phyloP scores from a whole-genome alignment of 2,113 vertebrate genomes.

The Tychaedon coryphoeus region DNA sequence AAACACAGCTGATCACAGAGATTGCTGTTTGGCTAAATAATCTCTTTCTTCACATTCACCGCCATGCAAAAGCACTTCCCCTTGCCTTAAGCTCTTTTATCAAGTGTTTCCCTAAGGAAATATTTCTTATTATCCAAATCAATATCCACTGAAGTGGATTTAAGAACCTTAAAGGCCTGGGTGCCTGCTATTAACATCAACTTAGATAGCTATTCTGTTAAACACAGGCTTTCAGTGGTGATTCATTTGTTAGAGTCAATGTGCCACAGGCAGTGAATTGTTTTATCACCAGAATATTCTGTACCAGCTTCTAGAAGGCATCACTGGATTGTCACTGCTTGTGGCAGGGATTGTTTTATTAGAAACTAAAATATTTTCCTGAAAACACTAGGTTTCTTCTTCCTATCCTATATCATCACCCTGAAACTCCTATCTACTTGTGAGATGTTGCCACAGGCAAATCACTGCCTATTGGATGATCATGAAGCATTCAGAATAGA shows the following conservation, averaged over 20 bases:
- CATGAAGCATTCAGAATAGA: neutral
- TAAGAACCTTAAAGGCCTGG: neutral
- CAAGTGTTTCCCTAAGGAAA: constrained; percentile 1
- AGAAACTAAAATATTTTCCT: neutral
- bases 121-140: constrained; percentile 16
- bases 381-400: neutral
- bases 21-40: neutral
- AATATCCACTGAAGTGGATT: constrained; percentile 38
- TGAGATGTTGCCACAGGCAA: neutral
- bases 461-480: neutral
- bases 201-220: neutral
- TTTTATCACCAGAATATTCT: neutral
- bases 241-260: neutral
- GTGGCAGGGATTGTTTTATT: neutral
- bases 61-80: neutral
- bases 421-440: neutral
- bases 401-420: too few relatives aligned
- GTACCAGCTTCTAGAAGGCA: neutral
- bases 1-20: neutral
- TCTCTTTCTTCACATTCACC: neutral
- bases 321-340: neutral
- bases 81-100: neutral
- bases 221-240: neutral
- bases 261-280: neutral
- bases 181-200: neutral